Evolutionary conservation across 2,888 invertebrate genomes (phyloP).

Genomic region (Tipula confusa): DNA sequence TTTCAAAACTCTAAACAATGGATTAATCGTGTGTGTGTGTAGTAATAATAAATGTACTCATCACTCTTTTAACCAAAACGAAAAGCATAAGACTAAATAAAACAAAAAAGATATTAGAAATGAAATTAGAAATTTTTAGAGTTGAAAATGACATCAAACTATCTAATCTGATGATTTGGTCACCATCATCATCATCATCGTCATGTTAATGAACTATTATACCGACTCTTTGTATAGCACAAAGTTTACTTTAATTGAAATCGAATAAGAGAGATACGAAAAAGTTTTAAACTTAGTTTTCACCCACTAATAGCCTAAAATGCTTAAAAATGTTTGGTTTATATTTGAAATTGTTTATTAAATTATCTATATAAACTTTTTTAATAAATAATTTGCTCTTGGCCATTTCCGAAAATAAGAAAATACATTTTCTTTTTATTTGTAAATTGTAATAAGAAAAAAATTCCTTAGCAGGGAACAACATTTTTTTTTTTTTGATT

Average conservation of each 20-base stretch:
- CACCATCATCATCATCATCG: too few relatives aligned
- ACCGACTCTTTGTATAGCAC: background rate
- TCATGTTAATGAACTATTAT: background rate
- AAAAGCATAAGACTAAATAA: too few relatives aligned
- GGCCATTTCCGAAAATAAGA: background rate
- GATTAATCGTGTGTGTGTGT: background rate
- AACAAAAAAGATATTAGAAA: too few relatives aligned
- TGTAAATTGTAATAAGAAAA: background rate
- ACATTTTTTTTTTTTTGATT: too few relatives aligned
- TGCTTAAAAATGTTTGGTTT: too few relatives aligned
- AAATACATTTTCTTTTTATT: background rate
- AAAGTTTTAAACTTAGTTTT: background rate
- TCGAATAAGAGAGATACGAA: background rate
- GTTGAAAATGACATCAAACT: background rate
- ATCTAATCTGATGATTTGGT: too few relatives aligned
- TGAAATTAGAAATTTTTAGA: background rate
- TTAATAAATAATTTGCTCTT: slow-evolving; percentile 12
- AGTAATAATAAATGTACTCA: too few relatives aligned
- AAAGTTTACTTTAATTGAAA: background rate
- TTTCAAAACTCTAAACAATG: background rate
- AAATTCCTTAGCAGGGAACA: too few relatives aligned
- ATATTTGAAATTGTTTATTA: background rate
- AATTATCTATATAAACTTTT: background rate
- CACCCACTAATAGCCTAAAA: background rate
- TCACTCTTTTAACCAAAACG: too few relatives aligned